A percentile compares a stretch with the other conserved stretches of the same genome.
Conservation (phyloP, 2,113 vertebrate genomes). For the Calidris pugnax region DNA sequence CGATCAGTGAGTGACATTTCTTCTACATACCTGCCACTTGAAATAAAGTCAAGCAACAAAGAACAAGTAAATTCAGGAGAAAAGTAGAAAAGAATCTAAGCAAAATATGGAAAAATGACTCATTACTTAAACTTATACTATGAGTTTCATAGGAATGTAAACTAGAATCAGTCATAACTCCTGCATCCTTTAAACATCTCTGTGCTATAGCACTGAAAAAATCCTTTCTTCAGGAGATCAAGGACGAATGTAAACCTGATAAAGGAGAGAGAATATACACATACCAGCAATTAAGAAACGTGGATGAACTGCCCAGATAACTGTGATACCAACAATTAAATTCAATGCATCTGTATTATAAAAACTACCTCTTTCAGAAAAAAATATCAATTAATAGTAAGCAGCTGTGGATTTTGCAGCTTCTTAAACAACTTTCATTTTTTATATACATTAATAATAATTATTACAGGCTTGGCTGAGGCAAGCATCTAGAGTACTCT, state of each 20-base stretch:
- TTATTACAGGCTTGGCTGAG: constrained; percentile 34
- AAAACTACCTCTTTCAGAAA: background rate
- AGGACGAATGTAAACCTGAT: background rate
- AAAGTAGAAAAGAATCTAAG: background rate
- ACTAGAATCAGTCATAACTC: background rate
- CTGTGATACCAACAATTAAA: background rate
- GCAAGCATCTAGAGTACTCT: background rate
- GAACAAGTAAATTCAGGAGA: background rate
- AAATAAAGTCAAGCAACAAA: constrained; percentile 6
- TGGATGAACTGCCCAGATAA: background rate
- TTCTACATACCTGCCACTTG: background rate
- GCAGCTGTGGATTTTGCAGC: background rate
- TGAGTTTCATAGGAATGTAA: background rate
- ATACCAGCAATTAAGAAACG: background rate
- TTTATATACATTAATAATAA: background rate
- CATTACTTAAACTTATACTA: background rate
- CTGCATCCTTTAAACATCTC: background rate
- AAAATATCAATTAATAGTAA: background rate
- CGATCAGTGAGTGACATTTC: background rate
- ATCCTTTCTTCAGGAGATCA: background rate
- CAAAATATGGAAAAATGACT: background rate
- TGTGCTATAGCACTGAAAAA: background rate
- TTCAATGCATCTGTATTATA: background rate
- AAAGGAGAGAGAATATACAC: background rate
- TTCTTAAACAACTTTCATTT: background rate